Conservation (phyloP, 2,888 invertebrate genomes). For the Amphipoea oculea region DNA sequence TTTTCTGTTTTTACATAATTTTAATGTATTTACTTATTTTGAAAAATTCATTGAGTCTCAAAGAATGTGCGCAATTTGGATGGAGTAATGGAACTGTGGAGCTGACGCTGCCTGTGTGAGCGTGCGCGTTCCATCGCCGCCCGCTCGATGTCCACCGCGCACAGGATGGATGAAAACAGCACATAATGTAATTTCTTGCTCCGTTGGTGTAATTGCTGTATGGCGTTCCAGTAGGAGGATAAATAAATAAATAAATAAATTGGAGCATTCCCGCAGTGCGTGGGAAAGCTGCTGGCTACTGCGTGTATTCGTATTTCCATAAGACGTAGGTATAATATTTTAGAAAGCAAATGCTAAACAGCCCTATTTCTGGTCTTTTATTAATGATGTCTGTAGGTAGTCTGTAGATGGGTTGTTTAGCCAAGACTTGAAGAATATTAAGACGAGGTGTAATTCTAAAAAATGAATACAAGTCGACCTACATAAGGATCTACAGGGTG, state of each 20-base stretch:
- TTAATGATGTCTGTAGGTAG: background rate
- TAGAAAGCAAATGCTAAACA: conserved; percentile 32
- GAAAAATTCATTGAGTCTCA: too few species aligned
- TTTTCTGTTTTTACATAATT: too few species aligned
- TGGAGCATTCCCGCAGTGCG: conserved; percentile 40
- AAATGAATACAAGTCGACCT: conserved; percentile 3
- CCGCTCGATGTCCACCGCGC: too few species aligned
- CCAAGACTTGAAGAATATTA: background rate
- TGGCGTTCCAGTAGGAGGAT: too few species aligned
- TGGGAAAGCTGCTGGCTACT: conserved; percentile 30
- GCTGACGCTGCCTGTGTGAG: too few species aligned
- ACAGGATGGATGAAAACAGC: too few species aligned
- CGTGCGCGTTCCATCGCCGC: too few species aligned
- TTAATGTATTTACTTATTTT: too few species aligned
- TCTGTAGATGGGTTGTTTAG: background rate
- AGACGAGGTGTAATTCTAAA: conserved; percentile 8
- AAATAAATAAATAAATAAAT: background rate
- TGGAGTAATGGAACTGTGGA: too few species aligned
- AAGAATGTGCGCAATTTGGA: too few species aligned
- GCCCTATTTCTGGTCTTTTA: conserved; percentile 16
- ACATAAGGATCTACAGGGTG: background rate
- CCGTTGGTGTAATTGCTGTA: too few species aligned
- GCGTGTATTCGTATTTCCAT: conserved; percentile 20
- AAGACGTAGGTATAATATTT: conserved; percentile 26
- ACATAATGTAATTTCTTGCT: too few species aligned